A percentile compares a stretch with the other conserved stretches of the same genome.
Evolutionary conservation across 1,140 invertebrate genomes (phyloP).

Genomic region (Anastatus disparis): DNA sequence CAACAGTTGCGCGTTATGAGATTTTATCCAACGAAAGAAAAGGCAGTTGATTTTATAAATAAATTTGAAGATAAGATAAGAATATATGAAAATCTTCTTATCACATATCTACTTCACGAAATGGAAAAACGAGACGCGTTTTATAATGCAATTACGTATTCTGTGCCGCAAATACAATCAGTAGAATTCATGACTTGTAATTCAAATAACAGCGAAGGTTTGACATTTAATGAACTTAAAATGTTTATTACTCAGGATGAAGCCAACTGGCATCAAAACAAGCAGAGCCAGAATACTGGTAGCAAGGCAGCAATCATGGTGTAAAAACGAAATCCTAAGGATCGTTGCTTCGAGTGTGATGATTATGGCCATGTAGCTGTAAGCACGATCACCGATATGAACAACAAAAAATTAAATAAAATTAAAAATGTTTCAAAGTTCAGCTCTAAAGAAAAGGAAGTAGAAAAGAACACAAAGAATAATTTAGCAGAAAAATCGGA

Average conservation of each 20-base stretch:
- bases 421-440: too few species aligned
- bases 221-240: constrained; percentile 43
- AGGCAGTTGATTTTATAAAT: constrained; percentile 38
- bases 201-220: constrained; percentile 28
- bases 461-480: too few species aligned
- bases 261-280: constrained; percentile 34
- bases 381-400: too few species aligned
- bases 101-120: constrained; percentile 29
- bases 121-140: constrained; percentile 45
- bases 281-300: background rate
- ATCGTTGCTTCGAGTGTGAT: background rate
- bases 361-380: background rate
- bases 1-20: constrained; percentile 36
- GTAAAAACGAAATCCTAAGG: background rate
- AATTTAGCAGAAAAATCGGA: too few species aligned
- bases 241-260: constrained; percentile 40
- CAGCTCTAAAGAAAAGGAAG: too few species aligned
- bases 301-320: background rate
- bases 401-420: too few species aligned
- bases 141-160: constrained; percentile 37
- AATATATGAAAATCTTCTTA: constrained; percentile 36
- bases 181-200: constrained; percentile 39
- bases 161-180: constrained; percentile 41
- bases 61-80: constrained; percentile 42
- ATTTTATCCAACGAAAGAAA: constrained; percentile 34